Conservation (phyloP, 2,113 vertebrate genomes). For the Brachypodius melanocephalos region DNA sequence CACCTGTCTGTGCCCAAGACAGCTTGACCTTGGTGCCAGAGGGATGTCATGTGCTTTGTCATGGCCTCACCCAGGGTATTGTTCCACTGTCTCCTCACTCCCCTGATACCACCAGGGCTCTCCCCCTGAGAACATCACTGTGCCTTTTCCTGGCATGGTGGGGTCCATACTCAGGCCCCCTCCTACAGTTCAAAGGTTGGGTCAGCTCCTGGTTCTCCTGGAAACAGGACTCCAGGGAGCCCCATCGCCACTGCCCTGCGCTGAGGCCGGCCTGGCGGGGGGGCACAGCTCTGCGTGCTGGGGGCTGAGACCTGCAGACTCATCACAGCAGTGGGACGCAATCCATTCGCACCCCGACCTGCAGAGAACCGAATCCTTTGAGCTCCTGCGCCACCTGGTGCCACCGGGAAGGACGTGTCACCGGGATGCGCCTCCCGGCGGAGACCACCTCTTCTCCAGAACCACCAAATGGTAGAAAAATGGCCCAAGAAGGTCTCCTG, state of each 20-base stretch:
- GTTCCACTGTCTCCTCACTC: background rate
- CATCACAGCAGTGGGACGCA: background rate
- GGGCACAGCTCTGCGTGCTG: fast-evolving
- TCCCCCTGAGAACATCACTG: fast-evolving
- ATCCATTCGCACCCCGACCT: background rate
- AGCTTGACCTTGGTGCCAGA: fast-evolving
- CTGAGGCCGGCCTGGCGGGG: fast-evolving
- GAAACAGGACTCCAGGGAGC: background rate
- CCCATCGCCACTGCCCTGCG: fast-evolving
- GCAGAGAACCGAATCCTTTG: background rate
- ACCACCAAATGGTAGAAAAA: background rate
- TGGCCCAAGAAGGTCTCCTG: background rate
- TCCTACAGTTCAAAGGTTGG: background rate
- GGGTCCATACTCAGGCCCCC: no score
- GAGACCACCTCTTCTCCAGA: background rate
- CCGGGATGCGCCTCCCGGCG: fast-evolving
- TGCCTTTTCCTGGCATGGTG: background rate
- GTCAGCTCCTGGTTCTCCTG: background rate
- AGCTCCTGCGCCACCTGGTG: conserved; percentile 61
- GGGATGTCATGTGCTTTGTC: background rate
- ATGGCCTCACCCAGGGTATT: background rate
- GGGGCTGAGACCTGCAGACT: background rate
- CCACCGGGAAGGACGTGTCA: background rate
- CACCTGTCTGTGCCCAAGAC: background rate
- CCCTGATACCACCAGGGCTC: background rate